phyloP scores from a whole-genome alignment of 1,140 invertebrate species.

The Zaprionus kolodkinae region DNA sequence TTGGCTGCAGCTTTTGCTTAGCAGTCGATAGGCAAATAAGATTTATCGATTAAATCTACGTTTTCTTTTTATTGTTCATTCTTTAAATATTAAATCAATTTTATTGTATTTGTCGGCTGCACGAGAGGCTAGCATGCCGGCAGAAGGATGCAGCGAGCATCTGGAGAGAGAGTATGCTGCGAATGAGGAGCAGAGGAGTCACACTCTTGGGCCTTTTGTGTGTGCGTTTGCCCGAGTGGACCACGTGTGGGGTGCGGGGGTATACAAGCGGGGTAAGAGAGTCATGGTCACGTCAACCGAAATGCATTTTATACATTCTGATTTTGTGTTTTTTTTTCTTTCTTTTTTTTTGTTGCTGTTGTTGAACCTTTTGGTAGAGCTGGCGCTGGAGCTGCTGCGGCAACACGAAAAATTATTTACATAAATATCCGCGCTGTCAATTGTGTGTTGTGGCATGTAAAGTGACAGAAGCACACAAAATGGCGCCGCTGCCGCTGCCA shows the following conservation, averaged over 20 bases:
- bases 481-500: slow-evolving; percentile 54
- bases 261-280: not conserved
- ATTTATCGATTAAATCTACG: not conserved
- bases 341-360: slow-evolving; percentile 37
- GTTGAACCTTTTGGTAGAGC: slow-evolving; percentile 40
- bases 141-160: not conserved
- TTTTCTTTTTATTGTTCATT: not conserved
- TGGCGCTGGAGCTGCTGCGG: slow-evolving; percentile 29
- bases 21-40: not conserved
- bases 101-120: slow-evolving; percentile 42
- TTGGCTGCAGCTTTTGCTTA: not conserved
- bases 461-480: slow-evolving; percentile 80
- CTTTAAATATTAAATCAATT: slow-evolving; percentile 15
- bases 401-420: slow-evolving; percentile 81
- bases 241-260: no score
- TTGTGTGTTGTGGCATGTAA: slow-evolving; percentile 81
- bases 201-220: slow-evolving; percentile 36
- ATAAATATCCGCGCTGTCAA: slow-evolving; percentile 81
- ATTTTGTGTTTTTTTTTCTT: slow-evolving; percentile 39
- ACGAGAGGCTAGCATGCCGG: not conserved
- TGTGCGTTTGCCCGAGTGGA: slow-evolving; percentile 5
- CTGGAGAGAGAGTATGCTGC: not conserved
- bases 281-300: slow-evolving; percentile 70
- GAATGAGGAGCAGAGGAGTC: slow-evolving; percentile 21
- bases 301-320: slow-evolving; percentile 63